Conservation (phyloP, 2,888 invertebrate species). For the Drosophila pseudotalamancana region DNA sequence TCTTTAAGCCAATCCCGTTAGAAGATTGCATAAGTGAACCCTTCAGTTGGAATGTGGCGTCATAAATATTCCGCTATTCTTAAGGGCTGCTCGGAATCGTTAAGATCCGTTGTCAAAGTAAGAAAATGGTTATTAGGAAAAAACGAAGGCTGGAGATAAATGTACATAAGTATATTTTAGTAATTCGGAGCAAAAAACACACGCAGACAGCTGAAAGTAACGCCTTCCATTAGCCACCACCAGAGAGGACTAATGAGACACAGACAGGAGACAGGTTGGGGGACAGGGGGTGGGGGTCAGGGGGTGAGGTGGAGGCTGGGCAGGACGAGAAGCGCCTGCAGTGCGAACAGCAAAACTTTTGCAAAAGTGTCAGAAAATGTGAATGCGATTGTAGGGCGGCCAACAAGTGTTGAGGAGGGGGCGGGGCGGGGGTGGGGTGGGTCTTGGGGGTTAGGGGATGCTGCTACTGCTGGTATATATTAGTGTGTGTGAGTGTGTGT, state of each 20-base stretch:
- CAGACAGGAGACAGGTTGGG: conserved; percentile 15
- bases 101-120: conserved; percentile 16
- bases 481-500: conserved; percentile 4
- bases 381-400: conserved; percentile 69
- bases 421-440: not conserved
- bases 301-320: conserved; percentile 8
- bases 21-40: too few species aligned
- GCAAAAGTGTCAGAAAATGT: conserved; percentile 81
- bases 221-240: conserved; percentile 70
- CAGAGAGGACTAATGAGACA: conserved; percentile 70
- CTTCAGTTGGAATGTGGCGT: too few species aligned
- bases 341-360: conserved; percentile 77
- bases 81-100: not conserved
- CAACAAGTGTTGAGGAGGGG: not conserved
- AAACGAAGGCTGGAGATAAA: conserved; percentile 45
- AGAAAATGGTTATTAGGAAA: not conserved
- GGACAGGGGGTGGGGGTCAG: not conserved
- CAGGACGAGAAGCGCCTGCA: conserved; percentile 70
- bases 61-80: not conserved
- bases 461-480: not conserved
- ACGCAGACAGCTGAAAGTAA: conserved; percentile 60
- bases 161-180: conserved; percentile 48
- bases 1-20: too few species aligned
- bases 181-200: conserved; percentile 55
- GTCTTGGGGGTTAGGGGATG: not conserved